A percentile compares a stretch with the other conserved stretches of the same genome.
Conservation (phyloP, 2,797 vertebrate genomes). For the Neomorphus geoffroyi region DNA sequence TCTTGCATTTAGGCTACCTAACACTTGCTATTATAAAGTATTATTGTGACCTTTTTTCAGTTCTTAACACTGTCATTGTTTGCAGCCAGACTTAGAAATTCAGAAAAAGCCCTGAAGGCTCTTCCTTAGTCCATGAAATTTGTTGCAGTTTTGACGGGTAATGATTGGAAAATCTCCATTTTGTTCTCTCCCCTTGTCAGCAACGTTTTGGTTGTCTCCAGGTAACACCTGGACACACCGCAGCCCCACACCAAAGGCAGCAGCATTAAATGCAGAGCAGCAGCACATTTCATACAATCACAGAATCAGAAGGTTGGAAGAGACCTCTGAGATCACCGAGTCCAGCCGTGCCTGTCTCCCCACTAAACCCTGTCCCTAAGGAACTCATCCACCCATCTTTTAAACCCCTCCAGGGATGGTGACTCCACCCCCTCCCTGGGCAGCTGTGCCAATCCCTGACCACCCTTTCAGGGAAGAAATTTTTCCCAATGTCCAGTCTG, state of each 20-base stretch:
- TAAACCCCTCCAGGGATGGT: too few species aligned
- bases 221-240: neutral
- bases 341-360: too few species aligned
- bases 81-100: neutral
- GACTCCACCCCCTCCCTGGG: too few species aligned
- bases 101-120: constrained; percentile 19
- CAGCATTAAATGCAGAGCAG: neutral
- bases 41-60: constrained; percentile 20
- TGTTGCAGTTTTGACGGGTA: constrained; percentile 36
- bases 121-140: constrained; percentile 42
- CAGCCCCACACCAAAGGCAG: neutral
- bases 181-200: constrained; percentile 7
- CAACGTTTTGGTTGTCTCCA: neutral
- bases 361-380: too few species aligned
- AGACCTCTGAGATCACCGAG: too few species aligned
- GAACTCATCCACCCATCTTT: too few species aligned
- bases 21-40: constrained; percentile 30
- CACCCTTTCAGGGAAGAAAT: too few species aligned
- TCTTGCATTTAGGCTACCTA: neutral
- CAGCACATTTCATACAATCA: neutral
- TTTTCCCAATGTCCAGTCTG: too few species aligned
- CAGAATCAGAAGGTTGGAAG: too few species aligned
- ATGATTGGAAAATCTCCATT: constrained; percentile 27
- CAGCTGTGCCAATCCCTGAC: too few species aligned
- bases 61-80: neutral